Evolutionary conservation across 2,113 vertebrate genomes (phyloP), one percentile per base, ranked within the genome.

Genomic region (Chloropsis hardwickii): DNA sequence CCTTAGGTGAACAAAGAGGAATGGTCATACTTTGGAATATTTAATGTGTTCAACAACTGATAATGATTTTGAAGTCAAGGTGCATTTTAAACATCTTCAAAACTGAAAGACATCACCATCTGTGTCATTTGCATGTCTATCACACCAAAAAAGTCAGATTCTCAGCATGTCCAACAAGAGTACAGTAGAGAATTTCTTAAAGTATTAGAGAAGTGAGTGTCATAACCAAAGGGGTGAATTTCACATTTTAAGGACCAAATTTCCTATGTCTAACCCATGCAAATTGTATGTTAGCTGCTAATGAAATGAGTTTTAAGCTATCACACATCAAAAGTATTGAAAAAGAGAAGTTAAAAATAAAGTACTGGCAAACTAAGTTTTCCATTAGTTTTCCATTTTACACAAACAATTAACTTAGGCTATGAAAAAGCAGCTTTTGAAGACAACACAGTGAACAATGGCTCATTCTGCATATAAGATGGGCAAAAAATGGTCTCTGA

Each of bases 291-390:
- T 54, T 86, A 92, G 66, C 48, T 69, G 24, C 57, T 82, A 94
- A 90, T 76, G 53, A 94, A 93, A 73, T 56, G 3, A 62, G n/a
- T 70, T 69, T 83, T 51, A 91, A 91, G 14, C 8, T 94, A 79
- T 62, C 40, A 74, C 22, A 94, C 22, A 15, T 73, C 35, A 47
- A 76, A 76, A 40, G 10, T 29, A 33, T 42, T 6, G 5, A 37
- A 86, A 93, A 92, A 24, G 13, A 93, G 37, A 95, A 94, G 37
- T 23, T 53, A 77, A 92, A 90, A 90, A 70, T 51, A 86, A 97
- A 90, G 21, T 35, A 53, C 24, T 57, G 33, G 33, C 31, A 84
- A 95, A 90, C 47, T 85, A 90, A 81, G 17, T 70, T 84, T n/a
- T n/a, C n/a, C n/a, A n/a, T n/a, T 77, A 69, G 53, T 94, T 96